These are phyloP conservation scores for Wiebesia pumilae DNA, from an alignment of 1,140 invertebrate species.

Conservation along the genomic window DNA sequence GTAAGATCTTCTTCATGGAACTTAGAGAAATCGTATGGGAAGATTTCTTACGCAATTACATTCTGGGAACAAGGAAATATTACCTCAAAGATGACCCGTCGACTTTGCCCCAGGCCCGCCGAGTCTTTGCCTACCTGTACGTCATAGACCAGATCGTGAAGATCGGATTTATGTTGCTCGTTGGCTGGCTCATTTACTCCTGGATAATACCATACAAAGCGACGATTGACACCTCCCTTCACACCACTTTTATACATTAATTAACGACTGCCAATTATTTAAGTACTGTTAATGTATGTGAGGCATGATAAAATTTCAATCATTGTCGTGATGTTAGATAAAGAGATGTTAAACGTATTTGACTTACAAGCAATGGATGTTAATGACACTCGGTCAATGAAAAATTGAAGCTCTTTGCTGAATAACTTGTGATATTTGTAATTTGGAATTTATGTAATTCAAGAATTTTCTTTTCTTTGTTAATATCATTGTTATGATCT, in stretches of 20 bases:
- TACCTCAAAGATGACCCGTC: conserved; percentile 85
- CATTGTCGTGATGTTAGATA: background rate
- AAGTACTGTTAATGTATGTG: background rate
- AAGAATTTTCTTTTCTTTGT: background rate
- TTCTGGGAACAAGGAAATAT: conserved; percentile 83
- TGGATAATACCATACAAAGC: conserved; percentile 58
- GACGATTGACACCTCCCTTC: conserved; percentile 47
- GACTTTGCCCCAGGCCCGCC: conserved; percentile 83
- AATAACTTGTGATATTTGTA: background rate
- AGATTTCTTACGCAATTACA: conserved; percentile 81
- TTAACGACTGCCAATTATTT: background rate
- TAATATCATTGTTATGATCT: background rate
- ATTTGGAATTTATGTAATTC: background rate
- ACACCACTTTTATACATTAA: conserved; percentile 2
- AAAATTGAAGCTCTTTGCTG: background rate
- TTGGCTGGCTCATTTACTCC: conserved; percentile 64
- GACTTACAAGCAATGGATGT: background rate
- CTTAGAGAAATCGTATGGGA: conserved; percentile 80
- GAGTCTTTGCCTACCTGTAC: conserved; percentile 68
- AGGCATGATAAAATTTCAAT: background rate
- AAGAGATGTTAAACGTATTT: too few species aligned
- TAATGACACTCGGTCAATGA: background rate
- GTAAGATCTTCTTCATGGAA: conserved; percentile 78
- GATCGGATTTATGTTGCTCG: conserved; percentile 55
- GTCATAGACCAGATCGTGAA: conserved; percentile 62